Evolutionary conservation across 1,140 invertebrate species (phyloP), one percentile per base, ranked within the genome.

Genomic region (Asobara japonica): DNA sequence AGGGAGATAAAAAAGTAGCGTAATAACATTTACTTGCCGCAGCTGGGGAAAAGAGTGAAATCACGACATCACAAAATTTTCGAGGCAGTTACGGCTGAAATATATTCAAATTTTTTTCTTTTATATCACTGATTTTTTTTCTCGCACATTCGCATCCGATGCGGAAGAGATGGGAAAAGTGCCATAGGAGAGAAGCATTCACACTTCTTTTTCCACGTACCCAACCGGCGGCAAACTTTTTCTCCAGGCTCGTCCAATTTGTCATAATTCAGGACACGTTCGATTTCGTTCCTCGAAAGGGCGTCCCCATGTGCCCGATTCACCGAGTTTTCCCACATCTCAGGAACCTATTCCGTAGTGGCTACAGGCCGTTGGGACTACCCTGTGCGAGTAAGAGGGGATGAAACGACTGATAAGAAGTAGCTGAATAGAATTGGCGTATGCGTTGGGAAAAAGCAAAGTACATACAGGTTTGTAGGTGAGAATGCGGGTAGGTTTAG

Each of bases 201-300:
- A 25, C 20, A n/a, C n/a, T n/a, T n/a, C n/a, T n/a, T n/a, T n/a
- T n/a, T n/a, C n/a, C n/a, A n/a, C 31, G 31, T 4, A 33, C n/a
- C 41, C n/a, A 56, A 10, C 10, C 22, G 51, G 25, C 51, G 22
- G 22, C 51, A 56, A 56, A 56, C 51, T 56, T 56, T 56, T 27
- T 56, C 11, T 11, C 5, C 51, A 56, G 51, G 51, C 13, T 56
- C 5, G 51, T 27, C 51, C 51, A 25, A 56, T 56, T 18, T 56
- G 18, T 56, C 51, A 56, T 56, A 22, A 56, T 56, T 56, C 51
- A 56, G 18, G 51, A 56, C 51, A 56, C 51, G 51, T 56, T 56
- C 51, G 51, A 56, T 56, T 56, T 56, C 51, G 51, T 20, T 45
- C 13, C 51, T 56, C 51, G 18, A 56, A 25, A 25, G 22, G 20